These are phyloP conservation scores for Zaprionus gabonicus DNA, from an alignment of 1,140 invertebrate genomes.

Conservation along the genomic window DNA sequence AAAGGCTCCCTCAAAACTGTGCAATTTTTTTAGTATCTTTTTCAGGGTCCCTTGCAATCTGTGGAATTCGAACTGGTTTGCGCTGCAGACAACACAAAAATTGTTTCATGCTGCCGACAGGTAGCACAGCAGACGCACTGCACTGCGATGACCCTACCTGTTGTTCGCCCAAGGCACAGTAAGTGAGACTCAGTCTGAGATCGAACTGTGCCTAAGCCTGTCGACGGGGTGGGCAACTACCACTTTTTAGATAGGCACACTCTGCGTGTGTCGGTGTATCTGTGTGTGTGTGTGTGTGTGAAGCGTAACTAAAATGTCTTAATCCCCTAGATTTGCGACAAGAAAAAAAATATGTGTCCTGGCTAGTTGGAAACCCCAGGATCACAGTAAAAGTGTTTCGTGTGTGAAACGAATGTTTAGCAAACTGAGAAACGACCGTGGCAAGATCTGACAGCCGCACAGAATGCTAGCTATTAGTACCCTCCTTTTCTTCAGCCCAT, in stretches of 20 bases:
- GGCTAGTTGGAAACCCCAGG: slow-evolving; percentile 2
- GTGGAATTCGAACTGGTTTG: slow-evolving; percentile 34
- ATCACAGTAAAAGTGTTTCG: slow-evolving; percentile 24
- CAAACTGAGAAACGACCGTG: slow-evolving; percentile 32
- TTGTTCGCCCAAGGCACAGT: not conserved
- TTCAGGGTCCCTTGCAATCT: slow-evolving; percentile 4
- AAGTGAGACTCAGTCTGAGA: not conserved
- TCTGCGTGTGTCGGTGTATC: not conserved
- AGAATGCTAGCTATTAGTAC: not conserved
- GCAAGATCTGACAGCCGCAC: slow-evolving; percentile 5
- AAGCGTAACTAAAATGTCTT: slow-evolving; percentile 42
- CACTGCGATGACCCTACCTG: slow-evolving; percentile 12
- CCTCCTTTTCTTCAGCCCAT: not conserved
- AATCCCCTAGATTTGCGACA: slow-evolving; percentile 34
- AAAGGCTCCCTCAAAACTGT: not conserved
- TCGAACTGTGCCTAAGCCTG: slow-evolving; percentile 1
- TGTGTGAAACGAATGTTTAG: slow-evolving; percentile 36
- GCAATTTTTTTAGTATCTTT: not conserved
- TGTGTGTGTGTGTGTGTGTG: not conserved
- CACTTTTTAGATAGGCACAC: slow-evolving; percentile 37
- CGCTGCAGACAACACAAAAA: not conserved
- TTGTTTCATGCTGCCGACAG: slow-evolving; percentile 28
- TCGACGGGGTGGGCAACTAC: slow-evolving; percentile 11
- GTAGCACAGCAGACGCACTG: slow-evolving; percentile 1
- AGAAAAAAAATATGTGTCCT: slow-evolving; percentile 2